Evolutionary conservation across 2,797 vertebrate species (phyloP).

Genomic region (Sebastes reedi): DNA sequence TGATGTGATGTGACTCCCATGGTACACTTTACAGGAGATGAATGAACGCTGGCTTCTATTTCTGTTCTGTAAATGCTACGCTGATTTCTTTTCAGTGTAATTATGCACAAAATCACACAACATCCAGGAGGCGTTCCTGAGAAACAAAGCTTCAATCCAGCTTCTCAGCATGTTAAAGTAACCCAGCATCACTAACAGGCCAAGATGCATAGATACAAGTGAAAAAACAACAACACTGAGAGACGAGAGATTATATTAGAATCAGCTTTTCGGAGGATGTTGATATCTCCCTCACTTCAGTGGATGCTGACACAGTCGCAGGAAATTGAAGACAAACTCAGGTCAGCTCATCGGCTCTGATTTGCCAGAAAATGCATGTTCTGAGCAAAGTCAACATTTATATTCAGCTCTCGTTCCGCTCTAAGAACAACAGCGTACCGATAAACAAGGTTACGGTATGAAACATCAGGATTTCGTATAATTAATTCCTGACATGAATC

Average conservation of each 20-base stretch:
- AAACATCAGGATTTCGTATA: slow-evolving; percentile 41
- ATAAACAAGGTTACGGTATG: slow-evolving; percentile 57
- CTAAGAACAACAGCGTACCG: slow-evolving; percentile 4
- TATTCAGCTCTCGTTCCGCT: slow-evolving; percentile 42
- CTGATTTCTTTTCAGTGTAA: not conserved
- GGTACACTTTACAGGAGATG: not conserved
- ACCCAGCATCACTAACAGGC: slow-evolving; percentile 28
- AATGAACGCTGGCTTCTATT: not conserved
- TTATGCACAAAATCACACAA: not conserved
- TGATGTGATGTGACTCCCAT: not conserved
- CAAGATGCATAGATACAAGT: slow-evolving; percentile 13
- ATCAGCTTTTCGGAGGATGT: not conserved
- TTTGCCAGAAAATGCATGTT: slow-evolving; percentile 30
- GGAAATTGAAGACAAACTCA: slow-evolving; percentile 36
- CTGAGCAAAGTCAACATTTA: slow-evolving; percentile 38
- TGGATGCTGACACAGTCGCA: slow-evolving; percentile 34
- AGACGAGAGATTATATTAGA: not conserved
- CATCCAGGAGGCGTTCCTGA: not conserved
- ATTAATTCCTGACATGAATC: slow-evolving; percentile 47
- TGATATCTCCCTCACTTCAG: not conserved
- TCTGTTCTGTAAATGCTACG: not conserved
- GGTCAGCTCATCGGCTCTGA: slow-evolving; percentile 17
- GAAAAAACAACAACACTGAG: not conserved
- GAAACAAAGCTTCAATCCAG: not conserved
- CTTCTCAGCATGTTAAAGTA: not conserved